Base-by-base conservation (phyloP, 2,888 invertebrate genomes). In the Apoda limacodes region DNA sequence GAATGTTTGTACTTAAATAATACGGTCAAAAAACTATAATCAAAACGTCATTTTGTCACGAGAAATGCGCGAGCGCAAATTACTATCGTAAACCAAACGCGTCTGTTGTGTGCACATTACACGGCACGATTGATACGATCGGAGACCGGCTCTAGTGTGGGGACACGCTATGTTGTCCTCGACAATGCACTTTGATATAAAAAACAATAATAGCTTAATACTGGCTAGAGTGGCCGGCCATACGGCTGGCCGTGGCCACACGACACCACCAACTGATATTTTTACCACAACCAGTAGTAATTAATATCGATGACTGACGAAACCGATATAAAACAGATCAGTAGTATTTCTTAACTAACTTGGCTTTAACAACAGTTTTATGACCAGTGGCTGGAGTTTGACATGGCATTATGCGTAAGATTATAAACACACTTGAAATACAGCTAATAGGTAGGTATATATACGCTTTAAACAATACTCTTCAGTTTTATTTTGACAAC, bases 231-330 rank as follows among this genome's bases (percentile, higher is more conserved):
- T 9, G 27, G 31, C 30, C 34, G 36, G 37, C 46, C 39, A 34
- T 43, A 50, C 59, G 57, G 49, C 54, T 51, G 44, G 32, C 46
- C 55, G 48, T 43, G 46, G 45, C 53, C 53, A 49, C 59, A 51
- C 52, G 46, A 52, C 53, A 58, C 53, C 59, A 57, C 66, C 62
- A 65, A 72, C 74, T 72, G 71, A 65, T 55, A 52, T 61, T 64
- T 62, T 63, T 66, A 59, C 56, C 56, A 59, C 62, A 46, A 50
- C 55, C 49, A 61, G 54, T 64, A 70, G 54, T 64, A 70, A 72
- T 71, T 70, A 70, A 65, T 68, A 67, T 60, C 70, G 65, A 65
- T 67, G 64, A 66, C 61, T 70, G 65, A 65, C 67, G 65, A 70
- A 71, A 67, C 61, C 49, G 58, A 17, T 17, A 37, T 46, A 46